A percentile compares a stretch with the other conserved stretches of the same genome.
Evolutionary conservation across 92 coral and sea anemone genomes (phyloP).

Genomic region (Umimayanthus chanpuru): DNA sequence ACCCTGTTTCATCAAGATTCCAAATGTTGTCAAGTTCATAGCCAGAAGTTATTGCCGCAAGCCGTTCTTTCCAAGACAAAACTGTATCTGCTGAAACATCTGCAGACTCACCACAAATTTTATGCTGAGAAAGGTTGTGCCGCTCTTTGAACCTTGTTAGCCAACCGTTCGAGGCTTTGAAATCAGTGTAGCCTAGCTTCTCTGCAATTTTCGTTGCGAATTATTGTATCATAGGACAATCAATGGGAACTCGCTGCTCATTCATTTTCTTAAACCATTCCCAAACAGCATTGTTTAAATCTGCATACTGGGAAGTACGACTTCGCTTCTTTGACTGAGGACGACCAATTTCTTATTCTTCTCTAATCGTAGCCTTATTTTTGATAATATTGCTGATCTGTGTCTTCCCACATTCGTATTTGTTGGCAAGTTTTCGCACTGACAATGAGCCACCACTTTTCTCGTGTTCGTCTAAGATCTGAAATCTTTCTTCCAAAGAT

Average conservation of each 20-base stretch:
- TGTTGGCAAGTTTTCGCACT: constrained; percentile 27
- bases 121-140: constrained; percentile 54
- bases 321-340: constrained; percentile 48
- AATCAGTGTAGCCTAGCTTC: constrained; percentile 44
- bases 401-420: constrained; percentile 28
- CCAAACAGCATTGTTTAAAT: constrained; percentile 57
- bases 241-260: constrained; percentile 56
- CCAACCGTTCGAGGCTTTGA: constrained; percentile 50
- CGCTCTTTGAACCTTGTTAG: constrained; percentile 51
- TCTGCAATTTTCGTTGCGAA: constrained; percentile 48
- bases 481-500: constrained; percentile 17
- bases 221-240: constrained; percentile 50
- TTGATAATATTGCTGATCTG: constrained; percentile 11
- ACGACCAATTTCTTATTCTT: constrained; percentile 30
- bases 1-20: too few species aligned
- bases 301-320: constrained; percentile 31
- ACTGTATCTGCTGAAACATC: constrained; percentile 53
- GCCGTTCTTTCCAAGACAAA: constrained; percentile 49
- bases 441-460: constrained; percentile 2
- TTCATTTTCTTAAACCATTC: constrained; percentile 54
- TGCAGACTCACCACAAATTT: constrained; percentile 58
- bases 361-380: constrained; percentile 27
- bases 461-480: constrained; percentile 19
- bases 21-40: constrained; percentile 41
- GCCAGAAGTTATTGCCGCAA: constrained; percentile 47